phyloP scores from a whole-genome alignment of 2,888 invertebrate species.

The Heliconius aoede region DNA sequence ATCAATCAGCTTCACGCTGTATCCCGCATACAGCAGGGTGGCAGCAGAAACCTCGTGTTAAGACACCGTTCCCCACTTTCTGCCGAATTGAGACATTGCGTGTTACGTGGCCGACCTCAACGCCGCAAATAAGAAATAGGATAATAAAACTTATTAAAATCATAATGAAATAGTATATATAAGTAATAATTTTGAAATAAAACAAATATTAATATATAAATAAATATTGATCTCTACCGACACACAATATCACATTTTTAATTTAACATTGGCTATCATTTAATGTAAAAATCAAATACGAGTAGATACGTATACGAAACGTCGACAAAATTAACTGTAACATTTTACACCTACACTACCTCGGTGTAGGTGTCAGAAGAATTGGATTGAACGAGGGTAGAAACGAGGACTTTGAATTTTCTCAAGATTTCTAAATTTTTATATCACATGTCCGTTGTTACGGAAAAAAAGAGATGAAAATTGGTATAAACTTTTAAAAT shows the following conservation, averaged over 20 bases:
- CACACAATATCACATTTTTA: not conserved
- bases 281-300: slow-evolving; percentile 12
- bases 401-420: slow-evolving; percentile 12
- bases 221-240: too few species aligned
- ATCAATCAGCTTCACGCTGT: too few species aligned
- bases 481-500: not conserved
- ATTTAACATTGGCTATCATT: not conserved
- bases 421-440: slow-evolving; percentile 5
- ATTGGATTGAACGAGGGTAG: slow-evolving; percentile 6
- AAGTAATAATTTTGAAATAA: too few species aligned
- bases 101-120: too few species aligned
- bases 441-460: not conserved
- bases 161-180: too few species aligned
- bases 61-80: too few species aligned
- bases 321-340: slow-evolving; percentile 13
- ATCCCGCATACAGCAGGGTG: too few species aligned
- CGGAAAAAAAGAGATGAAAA: not conserved
- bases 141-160: too few species aligned
- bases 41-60: too few species aligned
- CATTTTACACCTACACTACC: slow-evolving; percentile 20
- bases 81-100: too few species aligned
- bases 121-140: too few species aligned
- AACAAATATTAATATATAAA: too few species aligned
- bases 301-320: not conserved
- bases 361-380: slow-evolving; percentile 12